Evolutionary conservation across 2,113 vertebrate genomes (phyloP).

Genomic region (Embiotoca jacksoni): DNA sequence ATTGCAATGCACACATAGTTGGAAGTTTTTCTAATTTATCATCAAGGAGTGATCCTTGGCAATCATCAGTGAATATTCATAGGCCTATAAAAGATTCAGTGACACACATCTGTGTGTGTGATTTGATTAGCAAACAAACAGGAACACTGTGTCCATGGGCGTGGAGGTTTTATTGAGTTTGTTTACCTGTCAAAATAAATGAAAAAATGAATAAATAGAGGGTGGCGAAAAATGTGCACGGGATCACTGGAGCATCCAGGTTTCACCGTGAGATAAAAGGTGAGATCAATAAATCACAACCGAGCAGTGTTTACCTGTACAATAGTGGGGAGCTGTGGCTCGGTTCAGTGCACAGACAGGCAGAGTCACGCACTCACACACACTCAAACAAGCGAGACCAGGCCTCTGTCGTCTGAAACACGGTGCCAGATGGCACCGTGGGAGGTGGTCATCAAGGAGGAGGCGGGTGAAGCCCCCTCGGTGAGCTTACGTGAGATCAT

Average conservation of each 20-base stretch:
- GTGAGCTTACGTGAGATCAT: constrained; percentile 71
- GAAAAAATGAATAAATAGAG: constrained; percentile 39
- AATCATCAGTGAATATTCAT: constrained; percentile 37
- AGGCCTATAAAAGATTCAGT: constrained; percentile 38
- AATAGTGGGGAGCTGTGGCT: constrained; percentile 25
- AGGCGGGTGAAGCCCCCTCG: constrained; percentile 60
- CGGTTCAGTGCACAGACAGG: constrained; percentile 33
- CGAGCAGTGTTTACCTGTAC: constrained; percentile 51
- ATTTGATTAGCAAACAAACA: constrained; percentile 24
- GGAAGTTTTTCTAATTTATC: constrained; percentile 17
- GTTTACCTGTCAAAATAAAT: constrained; percentile 41
- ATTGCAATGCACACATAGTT: background rate
- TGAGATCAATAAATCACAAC: constrained; percentile 48
- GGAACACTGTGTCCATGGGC: background rate
- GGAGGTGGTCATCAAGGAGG: constrained; percentile 68
- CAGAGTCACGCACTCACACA: constrained; percentile 31
- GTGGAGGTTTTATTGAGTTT: constrained; percentile 6
- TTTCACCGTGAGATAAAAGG: constrained; percentile 35
- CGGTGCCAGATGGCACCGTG: constrained; percentile 68
- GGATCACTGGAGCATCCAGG: constrained; percentile 7
- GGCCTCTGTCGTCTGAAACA: constrained; percentile 35
- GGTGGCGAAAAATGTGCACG: constrained; percentile 18
- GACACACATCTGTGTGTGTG: constrained; percentile 32
- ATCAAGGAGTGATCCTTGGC: constrained; percentile 11
- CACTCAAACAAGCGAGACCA: constrained; percentile 13